Conservation (phyloP, 1,140 invertebrate genomes). For the Zaprionus tsacasi region DNA sequence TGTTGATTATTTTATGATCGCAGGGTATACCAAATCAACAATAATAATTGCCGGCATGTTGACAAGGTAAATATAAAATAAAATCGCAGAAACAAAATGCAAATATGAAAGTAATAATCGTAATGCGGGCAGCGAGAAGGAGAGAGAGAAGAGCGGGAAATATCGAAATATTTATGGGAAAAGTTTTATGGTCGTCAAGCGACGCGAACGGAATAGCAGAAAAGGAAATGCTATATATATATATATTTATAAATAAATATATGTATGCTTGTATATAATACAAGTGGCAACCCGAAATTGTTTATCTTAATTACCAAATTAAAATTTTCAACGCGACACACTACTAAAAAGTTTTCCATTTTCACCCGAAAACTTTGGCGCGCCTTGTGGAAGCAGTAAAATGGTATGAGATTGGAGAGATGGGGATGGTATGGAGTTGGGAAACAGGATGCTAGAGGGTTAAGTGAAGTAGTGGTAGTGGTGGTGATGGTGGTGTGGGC, state of each 20-base stretch:
- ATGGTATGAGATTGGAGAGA: not conserved
- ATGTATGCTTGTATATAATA: slow-evolving; percentile 15
- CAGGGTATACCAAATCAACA: slow-evolving; percentile 18
- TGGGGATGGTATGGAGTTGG: not conserved
- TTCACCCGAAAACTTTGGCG: slow-evolving; percentile 42
- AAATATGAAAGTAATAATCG: slow-evolving; percentile 57
- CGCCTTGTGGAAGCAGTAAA: slow-evolving; percentile 7
- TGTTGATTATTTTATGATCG: slow-evolving; percentile 38
- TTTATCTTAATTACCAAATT: slow-evolving; percentile 83
- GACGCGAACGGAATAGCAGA: not conserved
- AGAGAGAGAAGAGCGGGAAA: not conserved
- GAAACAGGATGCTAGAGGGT: not conserved
- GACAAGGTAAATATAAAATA: slow-evolving; percentile 67
- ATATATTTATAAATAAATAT: not conserved
- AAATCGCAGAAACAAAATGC: slow-evolving; percentile 41
- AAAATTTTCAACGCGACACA: slow-evolving; percentile 72
- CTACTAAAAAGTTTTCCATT: slow-evolving; percentile 57
- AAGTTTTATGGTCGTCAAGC: slow-evolving; percentile 56
- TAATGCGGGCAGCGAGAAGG: slow-evolving; percentile 18
- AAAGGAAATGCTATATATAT: not conserved
- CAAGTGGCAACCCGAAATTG: slow-evolving; percentile 75
- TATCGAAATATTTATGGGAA: slow-evolving; percentile 74
- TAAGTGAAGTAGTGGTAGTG: not conserved
- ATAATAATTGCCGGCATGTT: slow-evolving; percentile 59
- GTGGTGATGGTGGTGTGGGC: not conserved